Conservation (phyloP, 2,888 invertebrate genomes). For the Dryocosmus kuriphilus region DNA sequence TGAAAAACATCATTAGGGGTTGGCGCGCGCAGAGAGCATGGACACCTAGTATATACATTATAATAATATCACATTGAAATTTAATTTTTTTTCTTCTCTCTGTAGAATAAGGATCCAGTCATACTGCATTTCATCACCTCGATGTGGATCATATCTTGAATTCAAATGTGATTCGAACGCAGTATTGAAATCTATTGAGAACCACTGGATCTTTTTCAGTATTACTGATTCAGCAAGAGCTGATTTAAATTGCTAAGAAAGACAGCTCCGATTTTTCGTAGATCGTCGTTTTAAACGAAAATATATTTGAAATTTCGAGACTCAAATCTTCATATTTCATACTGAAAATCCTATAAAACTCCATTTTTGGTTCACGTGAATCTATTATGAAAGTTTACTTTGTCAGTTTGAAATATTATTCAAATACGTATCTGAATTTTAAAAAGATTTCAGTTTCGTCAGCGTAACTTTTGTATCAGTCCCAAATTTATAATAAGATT, state of each 20-base stretch:
- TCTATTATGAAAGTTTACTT: background rate
- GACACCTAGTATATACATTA: no score
- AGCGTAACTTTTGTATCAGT: no score
- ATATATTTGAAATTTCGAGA: conserved; percentile 5
- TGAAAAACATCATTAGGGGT: no score
- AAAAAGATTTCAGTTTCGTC: no score
- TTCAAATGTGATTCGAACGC: conserved; percentile 9
- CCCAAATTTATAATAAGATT: no score
- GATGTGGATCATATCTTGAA: conserved; percentile 1
- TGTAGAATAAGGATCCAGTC: background rate
- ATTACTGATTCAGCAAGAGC: conserved; percentile 48
- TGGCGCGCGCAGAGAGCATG: no score
- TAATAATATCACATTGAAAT: background rate
- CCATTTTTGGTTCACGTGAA: background rate
- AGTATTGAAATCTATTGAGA: conserved; percentile 20
- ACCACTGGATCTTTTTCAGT: background rate
- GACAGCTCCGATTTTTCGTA: background rate
- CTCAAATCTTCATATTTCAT: background rate
- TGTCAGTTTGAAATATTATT: background rate
- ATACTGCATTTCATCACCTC: background rate
- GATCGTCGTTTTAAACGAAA: background rate
- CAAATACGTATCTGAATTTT: background rate
- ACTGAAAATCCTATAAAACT: background rate
- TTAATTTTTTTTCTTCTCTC: background rate
- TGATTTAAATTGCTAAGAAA: conserved; percentile 53